Evolutionary conservation across 2,888 invertebrate species (phyloP).

Genomic region (Polyommatus icarus): DNA sequence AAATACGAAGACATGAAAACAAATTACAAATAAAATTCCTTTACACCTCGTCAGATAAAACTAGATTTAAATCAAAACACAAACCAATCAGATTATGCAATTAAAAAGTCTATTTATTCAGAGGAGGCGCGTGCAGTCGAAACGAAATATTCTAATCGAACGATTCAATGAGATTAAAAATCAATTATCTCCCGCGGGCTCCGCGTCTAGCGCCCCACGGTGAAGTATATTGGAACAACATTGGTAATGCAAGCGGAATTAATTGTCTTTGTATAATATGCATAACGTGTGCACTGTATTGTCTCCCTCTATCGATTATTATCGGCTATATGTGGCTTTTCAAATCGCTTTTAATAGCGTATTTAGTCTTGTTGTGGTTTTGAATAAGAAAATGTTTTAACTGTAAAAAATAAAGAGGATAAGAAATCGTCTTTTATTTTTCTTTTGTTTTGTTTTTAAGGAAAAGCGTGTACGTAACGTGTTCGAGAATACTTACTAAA

Average conservation of each 20-base stretch:
- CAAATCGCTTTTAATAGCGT: not conserved
- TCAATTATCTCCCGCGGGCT: conserved; percentile 45
- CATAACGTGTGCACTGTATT: conserved; percentile 19
- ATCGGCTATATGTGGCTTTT: not conserved
- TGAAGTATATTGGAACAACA: conserved; percentile 42
- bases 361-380: not conserved
- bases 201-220: conserved; percentile 38
- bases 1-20: not conserved
- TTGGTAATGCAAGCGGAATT: conserved; percentile 42
- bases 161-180: conserved; percentile 48
- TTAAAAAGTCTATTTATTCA: conserved; percentile 30
- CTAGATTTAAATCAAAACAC: conserved; percentile 5
- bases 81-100: conserved; percentile 27
- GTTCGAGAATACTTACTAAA: no score
- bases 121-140: conserved; percentile 34
- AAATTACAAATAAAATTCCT: not conserved
- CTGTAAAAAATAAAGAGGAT: no score
- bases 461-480: no score
- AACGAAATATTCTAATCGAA: conserved; percentile 48
- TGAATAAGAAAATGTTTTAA: not conserved
- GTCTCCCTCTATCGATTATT: conserved; percentile 7
- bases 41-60: not conserved
- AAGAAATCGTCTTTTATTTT: no score
- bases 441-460: no score
- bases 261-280: conserved; percentile 34